Evolutionary conservation across 2,888 invertebrate species (phyloP), one percentile per base, ranked within the genome.

Genomic region (Dolichomitus sp.): DNA sequence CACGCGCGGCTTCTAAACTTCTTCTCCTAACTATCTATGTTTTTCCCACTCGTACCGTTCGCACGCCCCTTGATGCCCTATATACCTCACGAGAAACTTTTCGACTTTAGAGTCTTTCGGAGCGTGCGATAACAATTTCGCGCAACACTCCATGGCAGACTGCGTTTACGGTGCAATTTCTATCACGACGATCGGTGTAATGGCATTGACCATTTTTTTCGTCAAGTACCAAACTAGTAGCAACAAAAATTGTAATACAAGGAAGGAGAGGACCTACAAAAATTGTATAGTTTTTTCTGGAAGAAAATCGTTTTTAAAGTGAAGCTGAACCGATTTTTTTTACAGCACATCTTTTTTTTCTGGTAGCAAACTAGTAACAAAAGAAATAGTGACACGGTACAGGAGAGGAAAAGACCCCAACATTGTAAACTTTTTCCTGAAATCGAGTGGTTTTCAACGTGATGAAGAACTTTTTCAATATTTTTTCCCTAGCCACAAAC

Each of bases 311-410:
- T 45, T 27, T 45, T 30, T 19, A 17, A 17, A 42, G 19, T 27
- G 69, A 42, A 65, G 11, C 14, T 40, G 72, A 90, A 90, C 84
- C 90, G 86, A 72, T 19, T 42, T 48, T 23, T 3, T 23, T 19
- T 11, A 17, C 40, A 9, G 0, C 9, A 4, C 0, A 1, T 23
- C 23, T 2, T 9, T 37, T 37, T 9, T 37, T 37, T 37, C 37
- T 9, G 9, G 37, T 37, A 9, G 9, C 9, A 7, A 37, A 37
- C 9, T 7, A 9, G 37, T 9, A 9, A 37, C 0, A 37, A 7
- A 2, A 37, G 37, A 9, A 9, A 37, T 37, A 9, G 9, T 37
- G 7, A 37, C 9, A 9, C 9, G 37, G 9, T 37, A 5, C 37
- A 37, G 37, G 9, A 37, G 9, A 37, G 1, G 37, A 37, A 37